Conservation (phyloP, 2,888 invertebrate species). For the Nebria salina region DNA sequence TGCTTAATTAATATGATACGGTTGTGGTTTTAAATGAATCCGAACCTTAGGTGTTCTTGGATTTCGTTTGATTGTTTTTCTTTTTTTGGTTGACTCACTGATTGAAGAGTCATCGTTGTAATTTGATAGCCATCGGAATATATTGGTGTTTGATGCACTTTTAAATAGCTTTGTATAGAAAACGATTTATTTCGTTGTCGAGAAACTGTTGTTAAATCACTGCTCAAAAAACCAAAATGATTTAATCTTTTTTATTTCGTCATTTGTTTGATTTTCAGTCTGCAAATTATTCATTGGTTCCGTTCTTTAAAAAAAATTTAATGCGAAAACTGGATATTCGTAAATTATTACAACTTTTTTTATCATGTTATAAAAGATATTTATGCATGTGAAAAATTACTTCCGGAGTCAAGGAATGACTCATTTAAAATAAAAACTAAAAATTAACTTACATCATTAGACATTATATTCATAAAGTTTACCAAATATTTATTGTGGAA, state of each 20-base stretch:
- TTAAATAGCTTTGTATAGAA: background rate
- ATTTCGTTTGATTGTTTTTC: background rate
- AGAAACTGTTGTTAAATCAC: background rate
- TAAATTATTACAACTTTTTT: too few species aligned
- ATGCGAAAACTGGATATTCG: too few species aligned
- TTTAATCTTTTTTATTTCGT: background rate
- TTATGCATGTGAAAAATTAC: too few species aligned
- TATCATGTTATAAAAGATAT: too few species aligned
- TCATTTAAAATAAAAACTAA: too few species aligned
- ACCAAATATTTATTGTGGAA: too few species aligned
- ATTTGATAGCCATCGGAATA: background rate
- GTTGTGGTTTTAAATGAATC: slow-evolving; percentile 27
- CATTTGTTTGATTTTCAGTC: too few species aligned
- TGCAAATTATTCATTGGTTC: too few species aligned
- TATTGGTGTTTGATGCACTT: background rate
- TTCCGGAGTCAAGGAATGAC: too few species aligned
- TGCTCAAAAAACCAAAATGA: background rate
- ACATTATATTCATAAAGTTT: too few species aligned
- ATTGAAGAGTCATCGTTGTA: slow-evolving; percentile 1
- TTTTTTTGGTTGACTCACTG: background rate
- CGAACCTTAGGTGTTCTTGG: background rate
- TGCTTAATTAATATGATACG: slow-evolving; percentile 43
- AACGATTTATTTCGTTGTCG: background rate
- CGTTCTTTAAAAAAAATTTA: too few species aligned
- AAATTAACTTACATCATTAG: too few species aligned